Conservation (phyloP, 2,888 invertebrate genomes). For the Cecidostiba fungosa region DNA sequence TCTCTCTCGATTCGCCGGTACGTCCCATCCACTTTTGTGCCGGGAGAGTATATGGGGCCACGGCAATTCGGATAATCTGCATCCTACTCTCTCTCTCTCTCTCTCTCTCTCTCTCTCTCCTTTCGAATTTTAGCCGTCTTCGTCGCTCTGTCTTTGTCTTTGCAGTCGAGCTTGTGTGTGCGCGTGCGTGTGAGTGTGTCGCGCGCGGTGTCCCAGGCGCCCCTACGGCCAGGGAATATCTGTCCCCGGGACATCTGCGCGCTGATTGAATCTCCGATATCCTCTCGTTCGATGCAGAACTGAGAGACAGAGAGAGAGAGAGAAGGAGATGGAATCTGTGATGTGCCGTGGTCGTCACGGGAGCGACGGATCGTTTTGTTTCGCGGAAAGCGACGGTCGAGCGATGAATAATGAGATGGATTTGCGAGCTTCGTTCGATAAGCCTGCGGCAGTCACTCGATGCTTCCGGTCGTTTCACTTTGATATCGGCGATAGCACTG, state of each 20-base stretch:
- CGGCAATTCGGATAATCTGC: slow-evolving; percentile 78
- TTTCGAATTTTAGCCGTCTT: slow-evolving; percentile 53
- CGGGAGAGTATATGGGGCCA: slow-evolving; percentile 71
- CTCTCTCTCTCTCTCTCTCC: too few species aligned
- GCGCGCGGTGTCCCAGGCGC: slow-evolving; percentile 48
- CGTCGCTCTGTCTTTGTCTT: slow-evolving; percentile 4
- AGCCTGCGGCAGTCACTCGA: too few species aligned
- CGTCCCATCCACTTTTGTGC: slow-evolving; percentile 68
- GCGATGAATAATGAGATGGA: slow-evolving; percentile 15
- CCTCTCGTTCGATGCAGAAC: slow-evolving; percentile 67
- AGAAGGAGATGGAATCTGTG: neutral
- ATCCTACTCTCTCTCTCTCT: slow-evolving; percentile 45
- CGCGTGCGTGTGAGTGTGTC: slow-evolving; percentile 38
- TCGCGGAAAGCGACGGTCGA: slow-evolving; percentile 15
- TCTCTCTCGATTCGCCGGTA: slow-evolving; percentile 69
- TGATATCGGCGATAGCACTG: too few species aligned
- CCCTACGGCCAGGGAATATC: slow-evolving; percentile 77
- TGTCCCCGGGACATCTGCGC: slow-evolving; percentile 80
- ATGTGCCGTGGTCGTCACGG: too few species aligned
- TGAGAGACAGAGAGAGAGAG: slow-evolving; percentile 9
- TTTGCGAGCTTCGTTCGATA: neutral
- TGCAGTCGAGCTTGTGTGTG: slow-evolving; percentile 53
- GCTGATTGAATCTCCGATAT: slow-evolving; percentile 80
- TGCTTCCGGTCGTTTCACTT: too few species aligned
- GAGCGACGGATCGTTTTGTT: slow-evolving; percentile 44